Base-by-base conservation (phyloP, 2,888 invertebrate species). In the Ichneumon xanthorius region DNA sequence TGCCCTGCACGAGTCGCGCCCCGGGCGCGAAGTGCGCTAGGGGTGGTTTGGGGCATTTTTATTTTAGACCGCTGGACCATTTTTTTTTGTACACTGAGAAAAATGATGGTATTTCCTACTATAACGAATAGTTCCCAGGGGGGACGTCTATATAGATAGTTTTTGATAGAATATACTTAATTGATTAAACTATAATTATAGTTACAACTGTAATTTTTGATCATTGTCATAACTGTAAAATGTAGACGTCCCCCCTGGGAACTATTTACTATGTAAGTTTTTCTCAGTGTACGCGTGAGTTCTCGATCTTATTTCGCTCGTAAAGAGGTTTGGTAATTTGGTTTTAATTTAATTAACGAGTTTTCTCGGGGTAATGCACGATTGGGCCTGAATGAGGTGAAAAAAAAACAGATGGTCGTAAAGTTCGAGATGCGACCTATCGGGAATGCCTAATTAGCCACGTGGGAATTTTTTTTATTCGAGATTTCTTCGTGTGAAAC, bases 1-100 rank as follows among this genome's bases (percentile, higher is more conserved):
- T 90, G 92, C 85, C 80, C 61, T 87, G 82, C 88, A 89, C 88
- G 88, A 86, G 73, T 63, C 77, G 48, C 63, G 40, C 68, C 71
- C 14, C 45, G 55, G 50, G 19, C 33, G 2, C n/a, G 14, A 63
- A 33, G 19, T 37, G 37, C 14, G 50, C 83, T 53, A 30, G 33
- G 6, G 9, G 4, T 45, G 19, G 11, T 68, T 16, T 11, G 30
- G 63, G 53, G 30, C 26, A 3, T 16, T 48, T 50, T 77, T 72
- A 71, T 75, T 68, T 70, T 16, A 16, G n/a, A n/a, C n/a, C 22
- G 19, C 11, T 11, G 26, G 11, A 58, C 9, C 0, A 22, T 9
- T 19, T 55, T 55, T 26, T 58, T 58, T 26, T 0, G n/a, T n/a
- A n/a, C n/a, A n/a, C n/a, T n/a, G n/a, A n/a, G n/a, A n/a, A n/a